A percentile compares a stretch with the other conserved stretches of the same genome.
Evolutionary conservation across 2,113 vertebrate species (phyloP).

Genomic region (Emberiza fucata): DNA sequence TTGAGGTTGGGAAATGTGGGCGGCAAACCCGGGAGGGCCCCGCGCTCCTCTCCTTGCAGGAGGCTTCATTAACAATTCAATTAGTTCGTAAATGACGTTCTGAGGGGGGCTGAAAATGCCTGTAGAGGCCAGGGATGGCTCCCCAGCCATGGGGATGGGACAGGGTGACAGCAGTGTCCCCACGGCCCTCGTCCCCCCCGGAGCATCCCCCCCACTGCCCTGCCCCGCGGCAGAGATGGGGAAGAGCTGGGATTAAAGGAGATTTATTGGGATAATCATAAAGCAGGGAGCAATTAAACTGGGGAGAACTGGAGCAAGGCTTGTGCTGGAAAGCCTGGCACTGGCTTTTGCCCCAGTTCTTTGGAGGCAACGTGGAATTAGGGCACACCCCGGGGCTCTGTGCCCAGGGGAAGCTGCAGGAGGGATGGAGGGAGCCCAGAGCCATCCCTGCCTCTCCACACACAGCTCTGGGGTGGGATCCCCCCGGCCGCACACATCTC

Average conservation of each 20-base stretch:
- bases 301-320: not conserved
- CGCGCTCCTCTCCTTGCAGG: not conserved
- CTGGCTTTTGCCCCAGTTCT: not conserved
- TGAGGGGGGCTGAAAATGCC: fast-evolving
- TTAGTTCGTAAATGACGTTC: not conserved
- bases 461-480: fast-evolving
- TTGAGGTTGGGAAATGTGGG: not conserved
- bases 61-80: constrained; percentile 28
- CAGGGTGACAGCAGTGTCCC: not conserved
- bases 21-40: not conserved
- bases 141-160: not conserved
- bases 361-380: not conserved
- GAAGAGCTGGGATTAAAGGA: not conserved
- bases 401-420: not conserved
- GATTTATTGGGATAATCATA: not conserved
- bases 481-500: not conserved
- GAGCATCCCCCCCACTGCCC: not conserved
- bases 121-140: fast-evolving
- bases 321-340: not conserved
- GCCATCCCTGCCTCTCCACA: not conserved
- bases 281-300: not conserved
- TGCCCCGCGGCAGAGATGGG: not conserved
- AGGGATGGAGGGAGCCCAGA: not conserved
- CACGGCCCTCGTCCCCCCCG: no score
- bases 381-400: not conserved